Base-by-base conservation (phyloP, 1,140 invertebrate species). In the Belonocnema kinseyi region DNA sequence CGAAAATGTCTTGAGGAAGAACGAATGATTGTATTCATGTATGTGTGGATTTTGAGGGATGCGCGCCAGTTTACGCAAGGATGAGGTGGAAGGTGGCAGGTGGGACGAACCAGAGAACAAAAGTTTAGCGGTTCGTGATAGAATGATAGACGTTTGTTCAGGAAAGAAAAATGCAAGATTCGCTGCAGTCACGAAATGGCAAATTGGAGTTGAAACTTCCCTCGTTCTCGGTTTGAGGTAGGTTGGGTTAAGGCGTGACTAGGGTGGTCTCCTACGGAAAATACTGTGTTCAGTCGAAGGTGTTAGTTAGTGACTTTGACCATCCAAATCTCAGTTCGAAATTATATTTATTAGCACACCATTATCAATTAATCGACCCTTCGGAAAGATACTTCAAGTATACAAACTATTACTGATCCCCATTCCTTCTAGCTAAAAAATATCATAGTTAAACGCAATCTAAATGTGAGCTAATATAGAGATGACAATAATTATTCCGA, bases 151-250 rank as follows among this genome's bases (percentile, higher is more conserved):
- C 91, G 89, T 90, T 90, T 92, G 90, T 92, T 92, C 77, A 84
- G 76, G 86, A 92, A 92, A 92, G 90, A 91, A 92, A 92, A 92
- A 92, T 92, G 90, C 91, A 92, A 92, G 91, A 92, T 92, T 92
- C 86, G 86, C 89, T 90, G 88, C 89, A 92, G 91, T 91, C 91
- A 92, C 91, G 91, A 91, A 91, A 92, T 91, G 89, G 90, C 90
- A 91, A 92, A 92, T 91, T 91, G 88, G 88, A 91, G 91, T 91
- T 90, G 88, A 79, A 90, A 92, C 87, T 91, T 90, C 83, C 86
- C 85, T 84, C 85, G 78, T 75, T 74, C 61, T 72, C 46, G 76
- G 87, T 89, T 90, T 90, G 89, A 83, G 88, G 86, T 89, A 90
- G 89, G 89, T 89, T 89, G 89, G 88, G 85, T 83, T 85, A 85